phyloP scores from a whole-genome alignment of 2,113 vertebrate species.

The Muntiacus reevesi region DNA sequence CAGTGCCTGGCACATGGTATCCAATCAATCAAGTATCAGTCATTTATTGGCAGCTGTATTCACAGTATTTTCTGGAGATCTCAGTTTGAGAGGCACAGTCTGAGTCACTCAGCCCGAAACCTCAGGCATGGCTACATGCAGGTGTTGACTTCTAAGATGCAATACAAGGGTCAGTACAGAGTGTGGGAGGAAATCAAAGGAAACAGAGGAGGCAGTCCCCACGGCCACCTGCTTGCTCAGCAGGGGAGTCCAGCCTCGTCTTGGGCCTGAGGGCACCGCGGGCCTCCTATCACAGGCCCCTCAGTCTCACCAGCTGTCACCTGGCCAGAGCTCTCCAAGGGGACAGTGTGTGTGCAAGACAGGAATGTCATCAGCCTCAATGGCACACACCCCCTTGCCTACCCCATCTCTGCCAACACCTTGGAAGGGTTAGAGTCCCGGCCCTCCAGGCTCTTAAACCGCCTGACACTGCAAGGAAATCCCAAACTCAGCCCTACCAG shows the following conservation, averaged over 20 bases:
- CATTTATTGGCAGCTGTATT: accelerated
- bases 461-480: neutral
- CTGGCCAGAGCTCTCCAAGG: neutral
- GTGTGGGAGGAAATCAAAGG: neutral
- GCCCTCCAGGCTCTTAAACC: neutral
- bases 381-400: too few relatives aligned
- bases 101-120: neutral
- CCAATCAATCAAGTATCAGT: neutral
- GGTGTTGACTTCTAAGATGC: neutral
- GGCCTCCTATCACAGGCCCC: neutral
- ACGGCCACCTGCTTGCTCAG: neutral
- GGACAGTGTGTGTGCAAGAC: neutral
- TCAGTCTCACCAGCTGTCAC: neutral
- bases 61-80: neutral
- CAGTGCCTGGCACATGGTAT: neutral
- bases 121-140: neutral
- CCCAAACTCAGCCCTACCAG: neutral
- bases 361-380: neutral
- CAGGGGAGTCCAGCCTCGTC: neutral
- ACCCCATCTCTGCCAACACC: neutral
- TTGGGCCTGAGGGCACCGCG: neutral
- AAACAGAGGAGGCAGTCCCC: accelerated
- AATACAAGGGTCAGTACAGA: accelerated
- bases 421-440: neutral
- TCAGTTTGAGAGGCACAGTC: neutral